Base-by-base conservation (phyloP, 2,888 invertebrate species). In the Euphydryas editha region DNA sequence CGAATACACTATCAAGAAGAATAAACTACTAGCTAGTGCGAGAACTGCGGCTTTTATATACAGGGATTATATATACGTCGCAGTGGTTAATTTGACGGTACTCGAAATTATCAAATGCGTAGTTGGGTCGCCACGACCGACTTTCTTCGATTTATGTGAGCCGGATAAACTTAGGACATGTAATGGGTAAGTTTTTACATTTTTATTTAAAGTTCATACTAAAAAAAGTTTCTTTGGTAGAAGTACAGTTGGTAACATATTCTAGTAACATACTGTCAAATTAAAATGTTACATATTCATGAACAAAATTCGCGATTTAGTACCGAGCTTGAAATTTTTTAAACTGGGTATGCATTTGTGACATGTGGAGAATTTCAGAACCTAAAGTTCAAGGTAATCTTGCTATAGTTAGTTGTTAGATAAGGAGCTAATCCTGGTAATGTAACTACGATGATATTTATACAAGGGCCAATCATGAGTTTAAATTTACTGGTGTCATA, bases 101-200 rank as follows among this genome's bases (percentile, higher is more conserved):
- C 90, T 94, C 18, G 95, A 95, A 79, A 88, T 94, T 24, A 90
- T 94, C 44, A 96, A 97, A 82, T 93, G 95, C 17, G 85, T 95
- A 17, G 93, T 96, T 4, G 96, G 96, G 0, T 95, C 95, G 59
- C 95, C 95, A 0, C 92, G 97, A 67, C 97, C 97, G 0, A 96
- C 96, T 72, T 97, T 96, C 86, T 93, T 96, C 66, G 95, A 95
- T 75, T 93, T 96, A 1, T 97, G 97, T 81, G 84, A 90, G 72
- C 96, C 97, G 4, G 94, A 95, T 72, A 94, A 84, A 47, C 94
- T 94, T 56, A 94, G 83, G 60, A 94, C 94, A 74, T 97, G 97
- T 78, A 93, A 94, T 72, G 86, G 83, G 90, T 92, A 69, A 84
- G 90, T 81, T 65, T 57, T 61, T 36, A 57, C 17, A 17, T 11